A percentile compares a stretch with the other conserved stretches of the same genome.
These are phyloP conservation scores for Platycercus adscitus DNA, from an alignment of 2,113 vertebrate species.

Conservation along the genomic window DNA sequence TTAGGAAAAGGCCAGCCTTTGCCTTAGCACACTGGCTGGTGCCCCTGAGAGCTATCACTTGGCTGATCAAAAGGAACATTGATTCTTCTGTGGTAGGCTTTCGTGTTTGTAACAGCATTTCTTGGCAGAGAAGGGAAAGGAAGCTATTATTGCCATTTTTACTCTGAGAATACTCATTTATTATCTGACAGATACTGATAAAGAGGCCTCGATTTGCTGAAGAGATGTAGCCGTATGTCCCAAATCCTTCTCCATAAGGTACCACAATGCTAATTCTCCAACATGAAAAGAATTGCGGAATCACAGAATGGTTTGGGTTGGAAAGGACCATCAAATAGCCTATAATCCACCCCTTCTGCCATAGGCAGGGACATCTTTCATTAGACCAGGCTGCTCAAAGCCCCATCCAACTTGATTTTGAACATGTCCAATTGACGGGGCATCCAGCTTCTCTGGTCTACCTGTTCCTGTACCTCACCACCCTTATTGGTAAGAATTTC, in stretches of 20 bases:
- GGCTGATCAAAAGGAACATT: not conserved
- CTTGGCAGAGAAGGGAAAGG: not conserved
- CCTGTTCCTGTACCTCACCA: not conserved
- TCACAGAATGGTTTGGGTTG: not conserved
- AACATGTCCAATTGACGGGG: not conserved
- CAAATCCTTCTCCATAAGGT: not conserved
- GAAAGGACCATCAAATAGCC: not conserved
- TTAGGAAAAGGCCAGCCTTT: not conserved
- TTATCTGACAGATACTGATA: not conserved
- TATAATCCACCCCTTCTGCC: not conserved
- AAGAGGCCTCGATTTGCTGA: not conserved
- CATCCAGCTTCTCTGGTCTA: not conserved
- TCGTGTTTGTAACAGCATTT: not conserved
- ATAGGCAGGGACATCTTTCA: not conserved
- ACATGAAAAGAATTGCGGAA: not conserved
- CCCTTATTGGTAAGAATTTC: not conserved
- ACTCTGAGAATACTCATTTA: not conserved
- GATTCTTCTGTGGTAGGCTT: not conserved
- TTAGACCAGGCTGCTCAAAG: not conserved
- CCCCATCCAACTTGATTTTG: not conserved
- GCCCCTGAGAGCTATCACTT: not conserved
- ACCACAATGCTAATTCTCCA: not conserved
- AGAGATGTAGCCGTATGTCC: rapidly evolving
- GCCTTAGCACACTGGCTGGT: not conserved
- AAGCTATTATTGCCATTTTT: not conserved